Conservation (phyloP, 2,113 vertebrate species). For the Silurus meridionalis region DNA sequence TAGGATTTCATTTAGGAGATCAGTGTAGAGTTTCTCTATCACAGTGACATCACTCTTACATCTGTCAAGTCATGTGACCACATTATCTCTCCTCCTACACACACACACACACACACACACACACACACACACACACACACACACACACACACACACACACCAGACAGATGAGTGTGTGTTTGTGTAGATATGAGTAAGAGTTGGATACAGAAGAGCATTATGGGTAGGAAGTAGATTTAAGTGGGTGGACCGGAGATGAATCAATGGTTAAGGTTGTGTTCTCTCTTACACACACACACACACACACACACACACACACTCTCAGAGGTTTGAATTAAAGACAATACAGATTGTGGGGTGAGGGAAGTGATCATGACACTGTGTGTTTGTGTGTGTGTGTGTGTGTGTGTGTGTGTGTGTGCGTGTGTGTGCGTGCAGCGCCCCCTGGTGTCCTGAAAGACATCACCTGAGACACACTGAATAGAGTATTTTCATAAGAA, state of each 20-base stretch:
- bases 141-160: conserved; percentile 10
- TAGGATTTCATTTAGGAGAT: too few species aligned
- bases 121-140: conserved; percentile 1
- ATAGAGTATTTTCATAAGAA: background rate
- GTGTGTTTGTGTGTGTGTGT: too few species aligned
- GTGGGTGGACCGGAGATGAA: conserved; percentile 39
- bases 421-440: background rate
- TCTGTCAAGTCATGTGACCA: conserved; percentile 26
- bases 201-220: conserved; percentile 16
- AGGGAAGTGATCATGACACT: too few species aligned
- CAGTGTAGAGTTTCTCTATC: background rate
- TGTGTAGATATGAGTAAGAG: conserved; percentile 25
- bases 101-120: background rate
- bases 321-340: background rate
- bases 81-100: conserved; percentile 15
- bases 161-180: conserved; percentile 14
- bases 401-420: too few species aligned
- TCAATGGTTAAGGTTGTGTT: conserved; percentile 25
- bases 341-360: too few species aligned
- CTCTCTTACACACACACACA: background rate
- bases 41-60: background rate
- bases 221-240: conserved; percentile 24
- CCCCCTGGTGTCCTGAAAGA: background rate
- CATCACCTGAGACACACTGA: background rate
- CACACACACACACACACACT: conserved; percentile 12